Evolutionary conservation across 2,113 vertebrate genomes (phyloP).

Genomic region (Burhinus bistriatus): DNA sequence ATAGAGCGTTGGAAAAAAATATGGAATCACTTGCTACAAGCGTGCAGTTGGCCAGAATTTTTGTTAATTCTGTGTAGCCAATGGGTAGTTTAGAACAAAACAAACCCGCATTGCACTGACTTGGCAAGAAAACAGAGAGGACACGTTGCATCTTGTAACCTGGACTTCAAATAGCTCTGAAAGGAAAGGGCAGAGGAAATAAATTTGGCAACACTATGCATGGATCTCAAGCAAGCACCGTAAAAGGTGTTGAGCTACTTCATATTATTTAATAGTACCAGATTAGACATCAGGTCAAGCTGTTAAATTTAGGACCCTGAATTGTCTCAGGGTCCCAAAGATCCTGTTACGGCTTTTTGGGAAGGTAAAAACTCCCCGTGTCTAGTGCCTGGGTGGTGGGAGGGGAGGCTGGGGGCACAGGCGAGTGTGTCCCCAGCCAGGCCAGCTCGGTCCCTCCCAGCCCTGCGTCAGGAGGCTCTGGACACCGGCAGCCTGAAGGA

Average conservation of each 20-base stretch:
- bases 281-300: neutral
- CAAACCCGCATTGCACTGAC: neutral
- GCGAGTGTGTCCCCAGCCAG: accelerated
- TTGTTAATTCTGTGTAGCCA: neutral
- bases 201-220: neutral
- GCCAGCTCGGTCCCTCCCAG: accelerated
- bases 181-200: neutral
- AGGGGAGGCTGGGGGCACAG: too few relatives aligned
- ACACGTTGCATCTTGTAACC: neutral
- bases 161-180: neutral
- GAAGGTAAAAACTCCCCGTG: accelerated
- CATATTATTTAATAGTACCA: neutral
- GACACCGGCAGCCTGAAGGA: neutral
- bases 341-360: accelerated
- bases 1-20: neutral
- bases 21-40: neutral
- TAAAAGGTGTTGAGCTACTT: neutral
- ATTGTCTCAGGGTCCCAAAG: neutral
- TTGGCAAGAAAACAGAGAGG: neutral
- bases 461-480: accelerated
- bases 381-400: accelerated
- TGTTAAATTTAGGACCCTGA: neutral
- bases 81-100: neutral
- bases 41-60: neutral
- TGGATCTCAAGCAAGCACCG: neutral